Evolutionary conservation across 2,888 invertebrate genomes (phyloP), one percentile per base, ranked within the genome.

Genomic region (Nebria salina): DNA sequence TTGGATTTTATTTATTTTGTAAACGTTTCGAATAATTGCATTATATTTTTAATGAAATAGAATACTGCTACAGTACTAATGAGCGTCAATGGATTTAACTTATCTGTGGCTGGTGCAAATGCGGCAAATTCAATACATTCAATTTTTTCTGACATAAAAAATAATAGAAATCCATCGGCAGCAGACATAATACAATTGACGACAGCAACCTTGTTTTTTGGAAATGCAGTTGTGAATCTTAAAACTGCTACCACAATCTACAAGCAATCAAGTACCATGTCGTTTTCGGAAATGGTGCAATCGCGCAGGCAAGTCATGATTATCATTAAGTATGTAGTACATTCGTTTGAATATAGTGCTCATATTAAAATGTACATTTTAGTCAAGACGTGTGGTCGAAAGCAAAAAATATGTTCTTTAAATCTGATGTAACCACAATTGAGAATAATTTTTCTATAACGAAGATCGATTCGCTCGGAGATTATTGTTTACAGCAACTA

Each of bases 201-300:
- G 72, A 85, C 87, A 6, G 86, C 87, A 1, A 83, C 87, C 75
- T 82, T 87, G 20, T 87, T 87, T 83, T 87, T 87, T 68, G 87
- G 86, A 41, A 85, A 87, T 80, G 86, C 87, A 0, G 85, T 87
- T 0, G 86, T 86, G 78, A 87, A 83, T 78, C 87, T 87, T 13
- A 83, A 70, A 81, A 72, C 83, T 13, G 84, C 84, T 9, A 78
- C 65, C 65, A 74, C 81, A 13, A 83, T 84, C 54, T 80, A 80
- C 41, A 70, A 68, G 26, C 73, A 80, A 26, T 26, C 80, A 34
- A 68, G 64, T 11, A 20, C 64, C 6, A 54, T 13, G n/a, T 65
- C 75, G 7, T 75, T 75, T 26, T 26, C 75, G 70, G 80, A 75
- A 75, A 76, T 79, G 77, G 73, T 42, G n/a, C 81, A 75, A 41